Evolutionary conservation across 2,797 vertebrate genomes (phyloP), one percentile per base, ranked within the genome.

Genomic region (Sebastes goodei): DNA sequence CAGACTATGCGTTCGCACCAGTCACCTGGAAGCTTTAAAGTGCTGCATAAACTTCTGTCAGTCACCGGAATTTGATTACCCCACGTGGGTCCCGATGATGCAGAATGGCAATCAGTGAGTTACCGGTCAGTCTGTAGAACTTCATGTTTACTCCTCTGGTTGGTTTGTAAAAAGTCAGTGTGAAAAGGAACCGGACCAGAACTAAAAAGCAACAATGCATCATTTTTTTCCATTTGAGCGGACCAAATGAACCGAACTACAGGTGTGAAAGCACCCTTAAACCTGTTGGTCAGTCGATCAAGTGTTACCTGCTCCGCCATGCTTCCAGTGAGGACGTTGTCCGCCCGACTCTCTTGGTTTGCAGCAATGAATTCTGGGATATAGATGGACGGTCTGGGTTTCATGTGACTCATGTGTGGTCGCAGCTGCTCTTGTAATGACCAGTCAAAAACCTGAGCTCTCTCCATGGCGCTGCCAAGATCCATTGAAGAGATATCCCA

Each of bases 401-500:
- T 97, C 88, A 99, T 86, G 68, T 78, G 66, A 87, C 94, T 95
- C 98, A 99, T 96, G 88, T 96, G 75, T 0, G 97, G 95, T 70
- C 93, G 94, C 42, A 99, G 97, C 88, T 97, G 97, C 92, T 99
- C 97, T 90, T 99, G 98, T 72, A 99, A 92, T 0, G 94, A 89
- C 97, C 97, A 99, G 68, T 99, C 97, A 10, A 99, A 88, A 69
- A 99, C 98, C 89, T 97, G 89, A 0, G 97, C 98, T 10, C 97
- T 93, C 86, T 91, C 89, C 98, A 99, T 99, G 1, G 97, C 97
- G 46, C 94, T 85, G 0, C 96, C 97, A 80, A 99, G 95, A 89
- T 99, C 97, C 94, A 98, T 78, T 0, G 97, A 97, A 1, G 98
- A 99, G 81, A 99, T 97, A 86, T 99, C 98, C 98, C 98, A 99